These are phyloP conservation scores for Carcinoscorpius rotundicauda DNA, from an alignment of 1,140 invertebrate genomes.

Conservation along the genomic window DNA sequence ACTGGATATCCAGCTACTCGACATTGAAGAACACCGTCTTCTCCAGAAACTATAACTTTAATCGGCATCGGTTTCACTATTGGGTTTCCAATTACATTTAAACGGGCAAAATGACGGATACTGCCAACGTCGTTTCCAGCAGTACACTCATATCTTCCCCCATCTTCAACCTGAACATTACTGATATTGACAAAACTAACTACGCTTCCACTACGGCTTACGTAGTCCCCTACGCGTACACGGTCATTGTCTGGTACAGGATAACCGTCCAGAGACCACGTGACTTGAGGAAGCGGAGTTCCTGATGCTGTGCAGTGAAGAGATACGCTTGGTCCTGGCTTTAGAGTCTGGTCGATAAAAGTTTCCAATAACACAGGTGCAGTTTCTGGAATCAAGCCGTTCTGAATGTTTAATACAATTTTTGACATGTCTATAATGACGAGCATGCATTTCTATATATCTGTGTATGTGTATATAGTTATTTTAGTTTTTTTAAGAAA, in stretches of 20 bases:
- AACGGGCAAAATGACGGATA: conserved; percentile 65
- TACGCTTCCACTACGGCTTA: conserved; percentile 55
- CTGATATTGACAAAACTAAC: conserved; percentile 89
- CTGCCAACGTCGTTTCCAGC: conserved; percentile 83
- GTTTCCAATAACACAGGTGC: conserved; percentile 13
- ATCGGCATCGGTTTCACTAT: conserved; percentile 64
- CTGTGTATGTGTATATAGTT: too few relatives aligned
- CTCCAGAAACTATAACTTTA: conserved; percentile 70
- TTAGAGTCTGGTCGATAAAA: conserved; percentile 11
- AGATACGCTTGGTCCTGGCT: conserved; percentile 17
- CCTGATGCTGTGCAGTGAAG: conserved; percentile 22
- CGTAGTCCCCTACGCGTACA: conserved; percentile 29
- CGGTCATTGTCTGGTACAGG: conserved; percentile 24
- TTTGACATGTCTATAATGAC: too few relatives aligned
- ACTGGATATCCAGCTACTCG: conserved; percentile 91
- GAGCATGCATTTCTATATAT: too few relatives aligned
- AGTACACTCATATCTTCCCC: conserved; percentile 81
- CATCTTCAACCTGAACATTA: conserved; percentile 80
- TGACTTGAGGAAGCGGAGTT: conserved; percentile 20
- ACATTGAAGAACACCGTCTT: conserved; percentile 74
- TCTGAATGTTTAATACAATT: too few relatives aligned
- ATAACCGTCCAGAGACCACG: conserved; percentile 23
- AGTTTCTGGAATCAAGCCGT: conserved; percentile 28
- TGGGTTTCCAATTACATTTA: conserved; percentile 84
- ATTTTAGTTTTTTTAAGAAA: too few relatives aligned